Evolutionary conservation across 92 coral and sea anemone species (phyloP), one percentile per base, ranked within the genome.

Genomic region (Phenganax marumi): DNA sequence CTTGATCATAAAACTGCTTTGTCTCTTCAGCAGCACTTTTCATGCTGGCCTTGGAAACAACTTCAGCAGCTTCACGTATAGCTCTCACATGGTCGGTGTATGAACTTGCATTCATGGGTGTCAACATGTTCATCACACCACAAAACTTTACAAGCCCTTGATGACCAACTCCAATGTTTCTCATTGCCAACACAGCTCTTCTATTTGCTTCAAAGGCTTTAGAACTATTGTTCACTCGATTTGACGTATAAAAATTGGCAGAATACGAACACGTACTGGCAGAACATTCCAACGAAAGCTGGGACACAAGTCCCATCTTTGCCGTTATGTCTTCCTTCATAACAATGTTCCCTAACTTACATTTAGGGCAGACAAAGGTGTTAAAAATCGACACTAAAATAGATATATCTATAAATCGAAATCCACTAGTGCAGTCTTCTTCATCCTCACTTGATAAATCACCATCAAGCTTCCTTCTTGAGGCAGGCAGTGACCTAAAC

Each of bases 141-240:
- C 62, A n/a, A 81, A 89, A 85, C 50, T 85, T 88, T 14, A 77
- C 88, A 46, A 88, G 88, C 8, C 86, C 86, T 76, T 85, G 86
- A 62, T 88, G 91, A 8, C 91, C 84, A 19, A 85, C 52, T 63
- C 89, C 85, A 75, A 85, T 81, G 76, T 88, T 88, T 75, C 89
- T 68, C 52, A 55, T 57, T 0, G 85, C 91, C 43, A 87, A 58
- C 73, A 88, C 86, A 47, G 74, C 91, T 58, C 86, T 88, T 53
- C 86, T 57, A 84, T 82, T 76, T 17, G 84, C 87, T 65, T 87
- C 81, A 54, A 82, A 87, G 8, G 86, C 86, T 68, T 82, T 77
- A 54, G 76, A 55, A 5, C 39, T 70, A 22, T 66, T 66, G 23
- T 73, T 52, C 33, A 81, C 62, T 62, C 74, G 74, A 48, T 43